Percentiles rank a stretch among this genome's conserved stretches.
Evolutionary conservation across 1,140 invertebrate genomes (phyloP).

Genomic region (Gryllus bimaculatus): DNA sequence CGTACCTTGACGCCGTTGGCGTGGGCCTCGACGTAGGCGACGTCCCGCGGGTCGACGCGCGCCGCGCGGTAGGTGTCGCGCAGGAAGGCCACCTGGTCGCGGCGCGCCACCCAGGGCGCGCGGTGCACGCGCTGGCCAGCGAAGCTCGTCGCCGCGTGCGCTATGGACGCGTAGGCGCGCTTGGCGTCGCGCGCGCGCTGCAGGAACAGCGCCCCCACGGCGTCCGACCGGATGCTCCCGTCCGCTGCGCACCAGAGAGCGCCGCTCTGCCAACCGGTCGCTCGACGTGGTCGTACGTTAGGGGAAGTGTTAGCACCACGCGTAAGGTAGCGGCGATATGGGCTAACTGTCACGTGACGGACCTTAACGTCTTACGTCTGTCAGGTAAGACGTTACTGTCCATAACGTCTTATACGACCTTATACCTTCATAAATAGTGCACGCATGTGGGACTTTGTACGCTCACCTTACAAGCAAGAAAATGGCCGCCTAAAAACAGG

Average conservation of each 20-base stretch:
- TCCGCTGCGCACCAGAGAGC: slow-evolving; percentile 31
- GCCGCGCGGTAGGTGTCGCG: slow-evolving; percentile 42
- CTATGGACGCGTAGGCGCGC: slow-evolving; percentile 43
- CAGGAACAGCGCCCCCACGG: slow-evolving; percentile 42
- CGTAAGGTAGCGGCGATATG: too few relatives aligned
- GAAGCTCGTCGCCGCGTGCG: slow-evolving; percentile 47
- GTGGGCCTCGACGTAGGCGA: slow-evolving; percentile 17
- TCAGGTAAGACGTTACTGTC: too few relatives aligned
- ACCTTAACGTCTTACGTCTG: too few relatives aligned
- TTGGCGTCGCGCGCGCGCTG: slow-evolving; percentile 39
- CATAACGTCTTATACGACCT: too few relatives aligned
- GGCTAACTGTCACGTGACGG: too few relatives aligned
- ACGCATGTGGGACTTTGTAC: too few relatives aligned
- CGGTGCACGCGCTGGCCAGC: slow-evolving; percentile 45
- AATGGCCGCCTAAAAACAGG: too few relatives aligned
- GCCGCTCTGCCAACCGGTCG: too few relatives aligned
- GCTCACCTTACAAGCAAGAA: too few relatives aligned
- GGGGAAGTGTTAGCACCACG: too few relatives aligned
- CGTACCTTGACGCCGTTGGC: slow-evolving; percentile 19
- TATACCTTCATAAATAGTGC: too few relatives aligned
- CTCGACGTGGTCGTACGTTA: too few relatives aligned
- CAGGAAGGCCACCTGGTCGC: slow-evolving; percentile 41
- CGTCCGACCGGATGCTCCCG: slow-evolving; percentile 52
- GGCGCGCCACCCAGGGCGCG: slow-evolving; percentile 47
- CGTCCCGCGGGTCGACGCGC: slow-evolving; percentile 38